Percentiles rank a stretch among this genome's conserved stretches.
Conservation (phyloP, 2,888 invertebrate genomes). For the Drosophila algonquin region DNA sequence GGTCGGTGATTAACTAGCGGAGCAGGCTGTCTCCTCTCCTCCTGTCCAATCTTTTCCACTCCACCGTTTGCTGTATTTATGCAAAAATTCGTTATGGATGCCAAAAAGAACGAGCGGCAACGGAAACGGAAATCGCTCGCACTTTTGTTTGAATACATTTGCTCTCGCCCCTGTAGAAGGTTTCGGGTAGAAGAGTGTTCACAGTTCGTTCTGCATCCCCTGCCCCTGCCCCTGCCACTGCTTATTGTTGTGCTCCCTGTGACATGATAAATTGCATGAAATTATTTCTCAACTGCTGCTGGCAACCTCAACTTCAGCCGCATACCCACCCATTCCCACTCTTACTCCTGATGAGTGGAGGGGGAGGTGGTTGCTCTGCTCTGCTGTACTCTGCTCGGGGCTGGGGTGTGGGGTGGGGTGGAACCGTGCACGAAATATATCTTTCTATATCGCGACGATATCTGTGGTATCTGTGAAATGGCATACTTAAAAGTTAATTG, state of each 20-base stretch:
- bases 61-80: conserved; percentile 62
- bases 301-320: conserved; percentile 26
- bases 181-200: conserved; percentile 6
- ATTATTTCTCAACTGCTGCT: conserved; percentile 68
- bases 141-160: conserved; percentile 29
- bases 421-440: conserved; percentile 24
- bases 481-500: conserved; percentile 81
- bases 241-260: conserved; percentile 20
- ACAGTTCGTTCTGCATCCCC: not conserved
- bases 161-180: not conserved
- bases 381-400: not conserved
- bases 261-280: conserved; percentile 81
- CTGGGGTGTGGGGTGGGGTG: conserved; percentile 2
- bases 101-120: conserved; percentile 35
- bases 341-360: not conserved
- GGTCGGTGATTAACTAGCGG: conserved; percentile 78
- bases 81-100: conserved; percentile 77
- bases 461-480: conserved; percentile 74
- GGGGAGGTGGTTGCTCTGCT: not conserved
- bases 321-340: not conserved
- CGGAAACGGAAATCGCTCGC: conserved; percentile 58
- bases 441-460: conserved; percentile 59
- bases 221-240: not conserved
- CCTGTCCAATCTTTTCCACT: not conserved
- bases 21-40: conserved; percentile 22